Evolutionary conservation across 2,113 vertebrate genomes (phyloP).

Genomic region (Spilogale gracilis): DNA sequence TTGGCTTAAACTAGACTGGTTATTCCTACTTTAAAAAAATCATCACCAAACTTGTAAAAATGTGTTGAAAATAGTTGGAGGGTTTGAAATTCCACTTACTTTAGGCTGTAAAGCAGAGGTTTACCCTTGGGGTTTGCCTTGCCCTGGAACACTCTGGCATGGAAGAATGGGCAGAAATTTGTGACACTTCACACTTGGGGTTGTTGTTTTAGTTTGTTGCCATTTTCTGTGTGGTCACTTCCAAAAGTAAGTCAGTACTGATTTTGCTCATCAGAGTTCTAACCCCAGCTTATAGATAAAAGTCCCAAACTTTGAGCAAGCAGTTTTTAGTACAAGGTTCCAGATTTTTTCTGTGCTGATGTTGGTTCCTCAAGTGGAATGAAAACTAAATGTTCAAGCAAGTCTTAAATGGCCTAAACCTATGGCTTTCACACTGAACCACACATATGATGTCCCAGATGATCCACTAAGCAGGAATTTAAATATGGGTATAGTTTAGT

Average conservation of each 20-base stretch:
- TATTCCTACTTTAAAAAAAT: not conserved
- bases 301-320: not conserved
- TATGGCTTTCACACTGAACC: not conserved
- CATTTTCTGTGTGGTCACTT: not conserved
- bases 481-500: not conserved
- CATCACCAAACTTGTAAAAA: conserved; percentile 10
- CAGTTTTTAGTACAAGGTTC: not conserved
- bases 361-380: not conserved
- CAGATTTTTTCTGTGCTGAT: not conserved
- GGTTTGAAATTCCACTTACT: not conserved
- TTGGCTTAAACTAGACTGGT: not conserved
- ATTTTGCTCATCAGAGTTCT: not conserved
- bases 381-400: not conserved
- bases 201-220: not conserved
- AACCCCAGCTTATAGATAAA: not conserved
- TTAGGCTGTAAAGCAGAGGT: not conserved
- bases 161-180: not conserved
- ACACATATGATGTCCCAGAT: not conserved
- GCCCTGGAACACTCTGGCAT: not conserved
- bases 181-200: not conserved
- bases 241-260: not conserved
- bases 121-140: not conserved
- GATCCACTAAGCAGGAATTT: not conserved
- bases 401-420: not conserved
- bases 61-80: not conserved